Evolutionary conservation across 1,140 invertebrate species (phyloP).

Genomic region (Lycorma delicatula): DNA sequence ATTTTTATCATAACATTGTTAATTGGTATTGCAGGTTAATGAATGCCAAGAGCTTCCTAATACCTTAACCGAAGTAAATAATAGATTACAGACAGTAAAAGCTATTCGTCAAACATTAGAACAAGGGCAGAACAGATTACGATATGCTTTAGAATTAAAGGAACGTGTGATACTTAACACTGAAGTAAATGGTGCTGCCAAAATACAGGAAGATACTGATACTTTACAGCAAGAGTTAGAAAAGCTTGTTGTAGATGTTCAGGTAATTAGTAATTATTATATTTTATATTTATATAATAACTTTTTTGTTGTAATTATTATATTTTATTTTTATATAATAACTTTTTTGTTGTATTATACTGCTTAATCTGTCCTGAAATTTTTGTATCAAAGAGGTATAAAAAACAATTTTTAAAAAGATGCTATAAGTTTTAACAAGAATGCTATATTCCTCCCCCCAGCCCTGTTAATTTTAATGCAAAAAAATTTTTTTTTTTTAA

Average conservation of each 20-base stretch:
- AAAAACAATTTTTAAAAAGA: no score
- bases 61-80: constrained; percentile 69
- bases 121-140: constrained; percentile 82
- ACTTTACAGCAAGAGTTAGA: constrained; percentile 82
- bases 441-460: no score
- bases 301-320: no score
- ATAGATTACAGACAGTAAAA: constrained; percentile 75
- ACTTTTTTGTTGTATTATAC: no score
- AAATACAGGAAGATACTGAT: constrained; percentile 84
- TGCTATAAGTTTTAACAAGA: no score
- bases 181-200: constrained; percentile 71
- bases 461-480: no score
- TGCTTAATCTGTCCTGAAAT: no score
- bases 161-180: constrained; percentile 89
- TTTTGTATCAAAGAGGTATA: no score
- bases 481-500: no score
- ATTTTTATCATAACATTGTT: neutral
- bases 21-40: constrained; percentile 37
- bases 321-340: no score
- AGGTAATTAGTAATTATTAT: constrained; percentile 16
- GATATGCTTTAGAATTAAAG: constrained; percentile 82
- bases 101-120: constrained; percentile 74
- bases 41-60: constrained; percentile 68
- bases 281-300: neutral
- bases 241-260: constrained; percentile 65